Base-by-base conservation (phyloP, 2,888 invertebrate species). In the Drosophila putrida region DNA sequence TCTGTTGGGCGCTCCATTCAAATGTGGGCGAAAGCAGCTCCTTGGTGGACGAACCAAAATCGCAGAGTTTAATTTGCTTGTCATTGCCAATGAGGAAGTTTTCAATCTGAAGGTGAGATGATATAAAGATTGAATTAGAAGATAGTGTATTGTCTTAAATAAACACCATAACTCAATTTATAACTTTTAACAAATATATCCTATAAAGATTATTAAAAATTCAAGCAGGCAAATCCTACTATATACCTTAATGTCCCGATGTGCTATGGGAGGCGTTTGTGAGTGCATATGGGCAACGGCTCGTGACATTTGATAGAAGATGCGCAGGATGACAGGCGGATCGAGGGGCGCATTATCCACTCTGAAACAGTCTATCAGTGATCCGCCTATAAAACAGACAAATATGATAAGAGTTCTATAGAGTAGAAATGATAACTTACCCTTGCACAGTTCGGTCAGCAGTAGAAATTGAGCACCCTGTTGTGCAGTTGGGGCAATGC, bases 211-310 rank as follows among this genome's bases (percentile, higher is more conserved):
- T 20, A 1, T 20, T 20, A 20, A 1, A 2, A 20, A 20, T 20
- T 20, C 3, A 20, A 20, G 20, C 20, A 20, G 20, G 20, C 2
- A 20, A 20, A 20, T 20, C 20, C 20, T 20, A 20, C 20, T 20
- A 4, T 93, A 9, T 41, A 96, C 95, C 94, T 99, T 99, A 88
- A 99, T 95, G 94, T 99, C 99, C 88, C 99, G 94, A 93, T 99
- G 99, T 49, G 97, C 96, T 69, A 99, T 96, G n/a, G 98, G 96
- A 41, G 98, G 97, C 47, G 94, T 94, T 92, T 97, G 97, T 41
- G 94, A 94, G 91, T 99, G 99, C 96, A 99, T 96, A 91, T 98
- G 98, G 79, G 97, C 96, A 10, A 99, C 96, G 38, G 98, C 97
- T 78, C 95, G 94, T 84, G 97, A 96, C 20, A 97, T 96, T 93